Percentiles rank a stretch among this genome's conserved stretches.
These are phyloP conservation scores for Dascyllus trimaculatus DNA, from an alignment of 2,113 vertebrate species.

Conservation along the genomic window DNA sequence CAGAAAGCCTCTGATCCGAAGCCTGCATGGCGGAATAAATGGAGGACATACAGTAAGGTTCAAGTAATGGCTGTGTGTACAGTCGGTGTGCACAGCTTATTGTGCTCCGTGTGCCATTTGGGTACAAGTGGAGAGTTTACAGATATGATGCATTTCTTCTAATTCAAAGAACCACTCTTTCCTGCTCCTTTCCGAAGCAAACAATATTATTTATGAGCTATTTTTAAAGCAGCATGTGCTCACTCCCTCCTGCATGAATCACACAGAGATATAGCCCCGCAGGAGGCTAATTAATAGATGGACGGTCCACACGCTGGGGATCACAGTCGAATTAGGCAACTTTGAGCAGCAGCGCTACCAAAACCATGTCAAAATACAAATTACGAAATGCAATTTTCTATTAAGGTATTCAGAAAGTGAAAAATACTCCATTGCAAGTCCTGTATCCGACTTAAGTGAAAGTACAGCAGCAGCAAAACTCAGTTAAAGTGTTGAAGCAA, in stretches of 20 bases:
- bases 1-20: conserved; percentile 51
- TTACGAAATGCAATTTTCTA: too few relatives aligned
- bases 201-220: conserved; percentile 1
- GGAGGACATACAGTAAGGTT: conserved; percentile 21
- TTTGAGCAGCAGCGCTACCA: not conserved
- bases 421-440: too few relatives aligned
- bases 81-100: conserved; percentile 2
- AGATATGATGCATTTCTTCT: not conserved
- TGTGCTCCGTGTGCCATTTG: not conserved
- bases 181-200: not conserved
- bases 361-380: not conserved
- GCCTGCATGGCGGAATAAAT: conserved; percentile 18
- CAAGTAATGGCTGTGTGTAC: conserved; percentile 16
- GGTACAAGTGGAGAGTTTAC: too few relatives aligned
- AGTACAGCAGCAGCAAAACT: too few relatives aligned
- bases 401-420: too few relatives aligned
- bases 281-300: conserved; percentile 23
- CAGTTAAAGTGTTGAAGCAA: too few relatives aligned
- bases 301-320: conserved; percentile 7
- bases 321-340: conserved; percentile 6
- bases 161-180: too few relatives aligned
- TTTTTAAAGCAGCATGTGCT: conserved; percentile 6
- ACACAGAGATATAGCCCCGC: not conserved
- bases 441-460: too few relatives aligned
- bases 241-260: not conserved